Conservation (phyloP, 2,888 invertebrate species). For the Gymnoscelis rufifasciata region DNA sequence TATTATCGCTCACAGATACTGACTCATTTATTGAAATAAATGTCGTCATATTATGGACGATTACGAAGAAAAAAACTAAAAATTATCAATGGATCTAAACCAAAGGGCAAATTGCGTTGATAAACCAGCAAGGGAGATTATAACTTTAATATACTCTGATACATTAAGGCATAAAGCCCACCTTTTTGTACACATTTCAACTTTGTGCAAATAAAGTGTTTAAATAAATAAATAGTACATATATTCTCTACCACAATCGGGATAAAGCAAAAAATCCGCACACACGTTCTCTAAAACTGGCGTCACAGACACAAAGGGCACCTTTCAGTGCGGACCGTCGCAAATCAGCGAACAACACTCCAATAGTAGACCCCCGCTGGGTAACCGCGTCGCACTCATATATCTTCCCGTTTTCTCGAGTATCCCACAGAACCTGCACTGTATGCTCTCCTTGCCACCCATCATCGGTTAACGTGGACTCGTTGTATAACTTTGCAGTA, state of each 20-base stretch:
- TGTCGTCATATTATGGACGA: no score
- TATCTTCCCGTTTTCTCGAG: slow-evolving; percentile 41
- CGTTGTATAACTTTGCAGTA: slow-evolving; percentile 44
- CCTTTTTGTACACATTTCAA: no score
- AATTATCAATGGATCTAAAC: no score
- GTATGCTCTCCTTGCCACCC: slow-evolving; percentile 59
- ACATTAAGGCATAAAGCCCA: no score
- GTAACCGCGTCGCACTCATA: slow-evolving; percentile 64
- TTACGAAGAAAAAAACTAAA: no score
- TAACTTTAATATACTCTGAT: no score
- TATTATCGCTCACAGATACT: no score
- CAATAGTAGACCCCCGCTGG: slow-evolving; percentile 52
- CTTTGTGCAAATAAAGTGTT: no score
- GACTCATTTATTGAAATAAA: no score
- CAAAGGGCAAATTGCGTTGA: no score
- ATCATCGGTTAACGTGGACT: slow-evolving; percentile 48
- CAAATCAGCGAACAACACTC: slow-evolving; percentile 57
- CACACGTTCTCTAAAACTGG: slow-evolving; percentile 12
- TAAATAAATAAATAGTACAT: no score
- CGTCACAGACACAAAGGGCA: slow-evolving; percentile 27
- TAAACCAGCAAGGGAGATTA: no score
- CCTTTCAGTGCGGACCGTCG: slow-evolving; percentile 35
- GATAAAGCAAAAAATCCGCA: neutral
- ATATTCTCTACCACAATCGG: neutral
- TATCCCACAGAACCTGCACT: slow-evolving; percentile 56